These are phyloP conservation scores for Platysteira castanea DNA, from an alignment of 2,113 vertebrate species.

Conservation along the genomic window DNA sequence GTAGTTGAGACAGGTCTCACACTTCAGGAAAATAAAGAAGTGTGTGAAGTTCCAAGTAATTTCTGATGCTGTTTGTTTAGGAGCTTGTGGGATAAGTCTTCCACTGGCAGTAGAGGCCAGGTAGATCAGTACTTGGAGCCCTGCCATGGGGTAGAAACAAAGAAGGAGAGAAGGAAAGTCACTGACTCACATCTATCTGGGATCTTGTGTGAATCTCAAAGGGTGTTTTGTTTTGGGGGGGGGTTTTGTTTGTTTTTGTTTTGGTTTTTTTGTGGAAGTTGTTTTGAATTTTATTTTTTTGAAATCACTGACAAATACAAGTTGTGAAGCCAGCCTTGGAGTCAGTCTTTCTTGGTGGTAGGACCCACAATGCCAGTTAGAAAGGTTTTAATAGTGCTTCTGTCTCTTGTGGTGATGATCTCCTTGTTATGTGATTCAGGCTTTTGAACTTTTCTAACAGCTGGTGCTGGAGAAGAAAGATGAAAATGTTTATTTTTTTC, in stretches of 20 bases:
- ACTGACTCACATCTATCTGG: not conserved
- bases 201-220: not conserved
- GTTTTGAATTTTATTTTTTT: not conserved
- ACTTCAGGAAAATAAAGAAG: not conserved
- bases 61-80: not conserved
- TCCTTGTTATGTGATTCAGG: not conserved
- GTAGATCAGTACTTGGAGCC: fast-evolving
- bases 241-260: not conserved
- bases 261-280: not conserved
- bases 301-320: not conserved
- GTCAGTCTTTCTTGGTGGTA: not conserved
- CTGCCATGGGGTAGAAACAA: not conserved
- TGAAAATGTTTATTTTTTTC: not conserved
- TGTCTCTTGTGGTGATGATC: not conserved
- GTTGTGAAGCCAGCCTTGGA: not conserved
- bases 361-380: not conserved
- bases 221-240: not conserved
- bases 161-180: not conserved
- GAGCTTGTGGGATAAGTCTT: not conserved
- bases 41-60: not conserved
- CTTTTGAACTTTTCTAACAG: not conserved
- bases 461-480: not conserved
- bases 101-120: not conserved
- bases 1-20: not conserved
- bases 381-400: not conserved